Evolutionary conservation across 2,888 invertebrate genomes (phyloP), one percentile per base, ranked within the genome.

Genomic region (Lepeophtheirus nordmannii): DNA sequence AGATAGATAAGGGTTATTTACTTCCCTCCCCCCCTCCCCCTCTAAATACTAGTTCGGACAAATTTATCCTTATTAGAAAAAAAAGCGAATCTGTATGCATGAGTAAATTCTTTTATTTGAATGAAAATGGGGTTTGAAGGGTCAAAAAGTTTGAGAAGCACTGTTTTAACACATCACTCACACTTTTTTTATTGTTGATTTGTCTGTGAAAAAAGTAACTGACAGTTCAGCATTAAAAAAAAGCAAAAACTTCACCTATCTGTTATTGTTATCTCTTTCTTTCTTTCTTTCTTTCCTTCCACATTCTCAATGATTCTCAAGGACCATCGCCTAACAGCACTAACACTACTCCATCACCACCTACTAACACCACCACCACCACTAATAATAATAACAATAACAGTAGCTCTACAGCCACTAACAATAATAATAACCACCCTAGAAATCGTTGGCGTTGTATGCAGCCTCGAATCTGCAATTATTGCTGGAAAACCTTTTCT

Each of bases 401-500:
- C 7, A 46, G 8, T 17, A 46, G 8, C 53, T 5, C 1, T 8
- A 46, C n/a, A 14, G 8, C n/a, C 53, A 46, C 53, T 17, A 46
- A 60, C 20, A 41, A 62, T n/a, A 62, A 10, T 38, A n/a, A 10
- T 17, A 64, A 57, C 11, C 65, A 64, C 37, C 58, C 58, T 10
- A 70, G 69, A 58, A 70, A 68, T 67, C 68, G 73, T 67, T 74
- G 74, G 74, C 70, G 73, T 66, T 74, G 74, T 70, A 73, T 74
- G 74, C 73, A 73, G 71, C 74, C 74, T 37, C 73, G 72, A 64
- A 70, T 71, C 58, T 74, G 74, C 68, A 71, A 72, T 64, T 71
- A 73, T 69, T 74, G 74, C 70, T 70, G 72, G 71, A 73, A 73
- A 70, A 72, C 72, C 40, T 74, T 74, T 72, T 72, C 72, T 69